These are phyloP conservation scores for Sorex araneus DNA, from an alignment of 2,113 vertebrate species.

Conservation along the genomic window DNA sequence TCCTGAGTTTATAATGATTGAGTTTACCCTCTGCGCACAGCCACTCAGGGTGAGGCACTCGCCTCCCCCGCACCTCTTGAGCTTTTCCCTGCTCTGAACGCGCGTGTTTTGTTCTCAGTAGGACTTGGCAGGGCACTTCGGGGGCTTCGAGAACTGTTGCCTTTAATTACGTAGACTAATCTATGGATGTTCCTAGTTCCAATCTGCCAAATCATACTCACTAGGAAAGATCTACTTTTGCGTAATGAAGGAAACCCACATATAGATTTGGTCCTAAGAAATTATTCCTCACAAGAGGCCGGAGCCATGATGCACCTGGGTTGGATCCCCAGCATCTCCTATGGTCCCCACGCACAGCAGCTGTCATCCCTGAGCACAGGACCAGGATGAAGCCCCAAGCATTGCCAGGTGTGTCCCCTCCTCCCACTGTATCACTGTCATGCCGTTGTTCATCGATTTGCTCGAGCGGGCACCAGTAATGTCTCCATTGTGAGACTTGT, in stretches of 20 bases:
- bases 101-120: not conserved
- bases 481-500: no score
- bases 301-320: no score
- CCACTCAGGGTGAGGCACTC: not conserved
- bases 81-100: not conserved
- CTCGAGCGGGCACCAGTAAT: no score
- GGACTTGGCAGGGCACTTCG: not conserved
- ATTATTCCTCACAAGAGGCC: not conserved
- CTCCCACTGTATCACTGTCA: no score
- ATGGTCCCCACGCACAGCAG: no score
- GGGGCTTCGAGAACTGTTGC: not conserved
- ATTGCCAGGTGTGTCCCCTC: no score
- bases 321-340: no score
- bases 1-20: not conserved
- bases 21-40: conserved; percentile 4
- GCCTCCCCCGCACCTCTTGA: not conserved
- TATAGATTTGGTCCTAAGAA: conserved; percentile 3
- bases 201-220: not conserved
- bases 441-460: no score
- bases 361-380: no score
- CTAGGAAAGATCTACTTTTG: not conserved
- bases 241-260: not conserved
- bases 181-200: not conserved
- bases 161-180: not conserved
- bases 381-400: no score